Percentiles rank a stretch among this genome's conserved stretches.
Evolutionary conservation across 2,888 invertebrate species (phyloP).

Genomic region (Formica aserva): DNA sequence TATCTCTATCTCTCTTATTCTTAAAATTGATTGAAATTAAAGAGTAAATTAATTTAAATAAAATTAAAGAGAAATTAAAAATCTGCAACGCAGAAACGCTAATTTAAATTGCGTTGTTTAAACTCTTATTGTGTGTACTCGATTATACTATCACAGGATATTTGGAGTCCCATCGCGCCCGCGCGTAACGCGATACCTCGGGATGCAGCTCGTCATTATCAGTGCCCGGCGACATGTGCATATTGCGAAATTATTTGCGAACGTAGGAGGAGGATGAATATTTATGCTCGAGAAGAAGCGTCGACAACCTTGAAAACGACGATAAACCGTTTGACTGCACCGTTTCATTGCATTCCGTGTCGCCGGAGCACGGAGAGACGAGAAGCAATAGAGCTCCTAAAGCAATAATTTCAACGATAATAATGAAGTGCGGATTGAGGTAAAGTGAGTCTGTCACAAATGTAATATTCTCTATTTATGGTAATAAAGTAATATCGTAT

Average conservation of each 20-base stretch:
- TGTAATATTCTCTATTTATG: background rate
- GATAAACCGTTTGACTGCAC: constrained; percentile 72
- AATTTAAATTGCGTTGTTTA: background rate
- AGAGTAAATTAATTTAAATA: background rate
- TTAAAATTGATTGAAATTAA: background rate
- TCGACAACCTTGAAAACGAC: constrained; percentile 68
- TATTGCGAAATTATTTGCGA: constrained; percentile 65
- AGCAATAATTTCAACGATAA: constrained; percentile 19
- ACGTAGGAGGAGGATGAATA: constrained; percentile 70
- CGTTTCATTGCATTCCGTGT: constrained; percentile 68
- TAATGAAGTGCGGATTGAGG: constrained; percentile 18
- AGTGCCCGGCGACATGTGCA: constrained; percentile 54
- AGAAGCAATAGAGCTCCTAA: background rate
- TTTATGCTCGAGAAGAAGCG: constrained; percentile 69
- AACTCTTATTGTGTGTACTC: background rate
- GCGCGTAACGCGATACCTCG: constrained; percentile 39
- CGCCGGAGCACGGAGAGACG: constrained; percentile 8
- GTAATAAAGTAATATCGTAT: background rate
- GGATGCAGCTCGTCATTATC: constrained; percentile 56
- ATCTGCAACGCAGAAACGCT: background rate
- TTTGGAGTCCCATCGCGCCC: constrained; percentile 37
- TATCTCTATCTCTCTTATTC: background rate
- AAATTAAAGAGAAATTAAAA: background rate
- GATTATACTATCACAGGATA: constrained; percentile 27
- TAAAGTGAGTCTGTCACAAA: background rate